Conservation (phyloP, 2,888 invertebrate genomes). For the Nymphalis urticae region DNA sequence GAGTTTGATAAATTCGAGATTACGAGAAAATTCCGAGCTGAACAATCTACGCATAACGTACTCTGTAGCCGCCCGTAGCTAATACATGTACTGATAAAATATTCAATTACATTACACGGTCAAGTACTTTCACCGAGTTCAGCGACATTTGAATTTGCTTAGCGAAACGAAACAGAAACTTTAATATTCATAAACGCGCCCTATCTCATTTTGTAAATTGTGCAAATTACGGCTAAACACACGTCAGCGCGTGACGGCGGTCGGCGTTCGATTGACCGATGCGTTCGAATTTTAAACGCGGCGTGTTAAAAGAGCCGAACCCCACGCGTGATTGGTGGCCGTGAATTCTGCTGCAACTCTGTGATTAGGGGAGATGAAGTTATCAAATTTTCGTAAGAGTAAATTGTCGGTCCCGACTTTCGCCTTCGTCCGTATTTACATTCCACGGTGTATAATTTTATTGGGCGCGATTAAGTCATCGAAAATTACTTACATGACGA, state of each 20-base stretch:
- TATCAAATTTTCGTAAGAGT: constrained; percentile 65
- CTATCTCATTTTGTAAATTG: constrained; percentile 55
- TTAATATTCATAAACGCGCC: constrained; percentile 40
- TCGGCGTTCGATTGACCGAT: neutral
- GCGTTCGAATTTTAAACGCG: constrained; percentile 6
- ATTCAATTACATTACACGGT: constrained; percentile 56
- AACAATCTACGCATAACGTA: constrained; percentile 15
- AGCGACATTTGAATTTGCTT: constrained; percentile 54
- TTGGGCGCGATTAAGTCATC: constrained; percentile 56
- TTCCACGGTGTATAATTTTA: constrained; percentile 64
- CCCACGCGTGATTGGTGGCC: constrained; percentile 36
- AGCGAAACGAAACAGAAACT: constrained; percentile 46
- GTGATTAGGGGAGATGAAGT: constrained; percentile 74
- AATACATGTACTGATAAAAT: constrained; percentile 52
- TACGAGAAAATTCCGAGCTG: no score
- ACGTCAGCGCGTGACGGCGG: constrained; percentile 43
- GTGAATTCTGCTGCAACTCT: constrained; percentile 63
- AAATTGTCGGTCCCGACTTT: constrained; percentile 65
- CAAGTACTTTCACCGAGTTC: constrained; percentile 61
- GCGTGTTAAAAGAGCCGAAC: constrained; percentile 7
- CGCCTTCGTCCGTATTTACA: constrained; percentile 66
- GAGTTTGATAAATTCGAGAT: no score
- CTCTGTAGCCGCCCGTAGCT: constrained; percentile 10
- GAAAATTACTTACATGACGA: constrained; percentile 35
- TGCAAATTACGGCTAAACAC: constrained; percentile 28